A percentile compares a stretch with the other conserved stretches of the same genome.
These are phyloP conservation scores for Antheraea mylitta DNA, from an alignment of 1,140 invertebrate species.

Conservation along the genomic window DNA sequence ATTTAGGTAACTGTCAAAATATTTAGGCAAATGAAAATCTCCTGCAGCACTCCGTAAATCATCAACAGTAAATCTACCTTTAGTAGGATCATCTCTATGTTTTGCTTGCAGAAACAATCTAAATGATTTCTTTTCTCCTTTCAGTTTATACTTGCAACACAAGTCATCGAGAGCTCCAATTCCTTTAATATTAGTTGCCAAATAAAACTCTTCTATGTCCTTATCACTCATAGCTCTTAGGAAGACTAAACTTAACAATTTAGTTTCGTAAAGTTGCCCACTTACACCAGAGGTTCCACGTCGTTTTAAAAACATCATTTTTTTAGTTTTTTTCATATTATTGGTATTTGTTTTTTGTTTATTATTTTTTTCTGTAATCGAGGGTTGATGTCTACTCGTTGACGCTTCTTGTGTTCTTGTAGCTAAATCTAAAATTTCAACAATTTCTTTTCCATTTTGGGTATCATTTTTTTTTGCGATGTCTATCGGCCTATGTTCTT, in stretches of 20 bases:
- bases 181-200: conserved; percentile 23
- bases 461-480: conserved; percentile 15
- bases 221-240: conserved; percentile 19
- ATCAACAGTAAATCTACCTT: conserved; percentile 2
- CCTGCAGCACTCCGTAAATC: conserved; percentile 5
- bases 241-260: conserved; percentile 22
- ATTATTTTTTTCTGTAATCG: not conserved
- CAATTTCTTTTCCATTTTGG: conserved; percentile 16
- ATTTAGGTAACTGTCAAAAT: conserved; percentile 26
- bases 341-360: not conserved
- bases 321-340: not conserved
- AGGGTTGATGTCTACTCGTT: not conserved
- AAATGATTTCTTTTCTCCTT: conserved; percentile 2
- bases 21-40: conserved; percentile 18
- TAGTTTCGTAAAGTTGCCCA: conserved; percentile 29
- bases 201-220: conserved; percentile 21
- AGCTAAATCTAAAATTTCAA: not conserved
- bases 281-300: conserved; percentile 22
- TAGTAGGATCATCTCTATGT: conserved; percentile 12
- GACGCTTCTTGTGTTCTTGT: not conserved
- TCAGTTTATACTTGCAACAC: conserved; percentile 18
- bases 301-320: conserved; percentile 11
- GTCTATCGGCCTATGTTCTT: conserved; percentile 15
- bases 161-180: conserved; percentile 27
- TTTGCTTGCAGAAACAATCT: conserved; percentile 15